Conservation (phyloP, 1,140 invertebrate genomes). For the Micrasema minimum region DNA sequence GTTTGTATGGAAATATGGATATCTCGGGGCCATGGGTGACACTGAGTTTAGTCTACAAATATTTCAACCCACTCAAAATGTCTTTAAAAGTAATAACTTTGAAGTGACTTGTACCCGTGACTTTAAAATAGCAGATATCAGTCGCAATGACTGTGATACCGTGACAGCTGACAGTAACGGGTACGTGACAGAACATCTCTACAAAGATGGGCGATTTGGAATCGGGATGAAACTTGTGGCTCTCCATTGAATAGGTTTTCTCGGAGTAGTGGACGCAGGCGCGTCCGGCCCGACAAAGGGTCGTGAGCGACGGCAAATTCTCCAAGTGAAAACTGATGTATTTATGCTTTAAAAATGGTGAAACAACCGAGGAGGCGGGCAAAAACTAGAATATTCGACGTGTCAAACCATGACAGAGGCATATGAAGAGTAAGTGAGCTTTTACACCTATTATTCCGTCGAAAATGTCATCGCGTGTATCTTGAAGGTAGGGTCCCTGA, state of each 20-base stretch:
- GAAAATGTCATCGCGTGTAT: constrained; percentile 58
- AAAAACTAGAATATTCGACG: constrained; percentile 76
- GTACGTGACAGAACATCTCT: too few relatives aligned
- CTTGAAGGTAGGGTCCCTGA: constrained; percentile 62
- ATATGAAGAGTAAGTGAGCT: constrained; percentile 76
- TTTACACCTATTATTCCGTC: constrained; percentile 20
- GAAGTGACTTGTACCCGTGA: too few relatives aligned
- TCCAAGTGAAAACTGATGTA: constrained; percentile 67
- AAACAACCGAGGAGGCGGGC: constrained; percentile 74
- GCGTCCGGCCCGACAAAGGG: constrained; percentile 43
- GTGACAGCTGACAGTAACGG: too few relatives aligned
- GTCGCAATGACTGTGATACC: too few relatives aligned
- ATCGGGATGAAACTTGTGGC: constrained; percentile 53
- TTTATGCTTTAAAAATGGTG: constrained; percentile 77
- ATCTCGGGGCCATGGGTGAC: too few relatives aligned
- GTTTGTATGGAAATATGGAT: too few relatives aligned
- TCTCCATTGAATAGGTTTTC: constrained; percentile 50
- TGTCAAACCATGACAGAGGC: constrained; percentile 78
- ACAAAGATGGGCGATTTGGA: constrained; percentile 41
- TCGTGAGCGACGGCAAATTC: constrained; percentile 37
- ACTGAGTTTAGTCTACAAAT: too few relatives aligned
- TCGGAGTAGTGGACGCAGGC: constrained; percentile 30
- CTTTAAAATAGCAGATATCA: too few relatives aligned
- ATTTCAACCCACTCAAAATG: too few relatives aligned
- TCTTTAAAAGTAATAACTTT: too few relatives aligned